Base-by-base conservation (phyloP, 2,113 vertebrate genomes). In the Hypocryptadius cinnamomeus region DNA sequence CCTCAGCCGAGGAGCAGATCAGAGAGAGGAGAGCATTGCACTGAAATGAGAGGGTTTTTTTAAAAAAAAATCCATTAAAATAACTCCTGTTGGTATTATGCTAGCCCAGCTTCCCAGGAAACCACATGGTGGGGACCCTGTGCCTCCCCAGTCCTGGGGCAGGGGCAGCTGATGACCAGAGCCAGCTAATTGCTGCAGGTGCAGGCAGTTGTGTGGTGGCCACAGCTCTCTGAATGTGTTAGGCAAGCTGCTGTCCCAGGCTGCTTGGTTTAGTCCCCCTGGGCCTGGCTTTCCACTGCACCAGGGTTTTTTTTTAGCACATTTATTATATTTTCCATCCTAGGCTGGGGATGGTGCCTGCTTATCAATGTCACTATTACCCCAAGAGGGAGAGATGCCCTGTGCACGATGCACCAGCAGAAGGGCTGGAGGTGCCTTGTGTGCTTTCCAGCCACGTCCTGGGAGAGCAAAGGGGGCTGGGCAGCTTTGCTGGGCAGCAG, bases 311-410 rank as follows among this genome's bases (percentile, higher is more conserved):
- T 90, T 90, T 84, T 90, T 71, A 81, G 53, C 86, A 28, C 31
- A 31, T 89, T 73, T 59, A 27, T 85, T 54, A 8, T 64, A 23
- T 89, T 94, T 96, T 96, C 88, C 87, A 89, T 84, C 30, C 22
- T 54, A 1, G 57, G 44, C 37, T 2, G 6, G 33, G 50, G 47
- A 63, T 37, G 42, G 21, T 73, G 68, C 35, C 59, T 80, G 21
- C 37, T 84, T 37, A 37, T 59, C 61, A 60, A 65, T 66, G 44
- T 44, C 80, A 64, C 60, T 0, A 0, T 48, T 45, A 11, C 28
- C 53, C 18, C 16, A 12, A n/a, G 79, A 80, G 59, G 42, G 33
- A 57, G 70, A 66, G 57, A 25, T 40, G 59, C 31, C 4, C 69
- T 39, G 23, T 3, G 56, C 25, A 24, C 1, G 0, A 28, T 40